Conservation (phyloP, 1,140 invertebrate species). For the Pantala flavescens region DNA sequence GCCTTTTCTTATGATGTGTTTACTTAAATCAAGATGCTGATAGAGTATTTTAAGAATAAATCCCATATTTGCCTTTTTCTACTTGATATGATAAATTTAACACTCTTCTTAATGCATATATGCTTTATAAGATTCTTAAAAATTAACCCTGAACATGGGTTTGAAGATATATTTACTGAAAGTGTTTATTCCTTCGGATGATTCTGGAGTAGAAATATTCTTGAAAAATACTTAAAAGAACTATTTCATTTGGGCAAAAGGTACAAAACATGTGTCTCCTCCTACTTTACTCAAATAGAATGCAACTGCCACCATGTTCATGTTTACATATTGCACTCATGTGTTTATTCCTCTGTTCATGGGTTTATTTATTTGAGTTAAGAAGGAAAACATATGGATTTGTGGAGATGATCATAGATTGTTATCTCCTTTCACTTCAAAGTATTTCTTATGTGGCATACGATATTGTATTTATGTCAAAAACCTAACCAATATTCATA, state of each 20-base stretch:
- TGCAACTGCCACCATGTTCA: background rate
- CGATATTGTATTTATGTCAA: background rate
- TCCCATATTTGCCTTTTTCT: background rate
- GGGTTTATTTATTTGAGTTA: background rate
- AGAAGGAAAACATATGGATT: background rate
- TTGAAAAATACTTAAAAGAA: background rate
- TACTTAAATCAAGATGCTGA: background rate
- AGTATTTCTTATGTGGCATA: conserved; percentile 1
- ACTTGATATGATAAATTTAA: background rate
- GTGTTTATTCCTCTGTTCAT: background rate
- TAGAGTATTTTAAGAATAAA: conserved; percentile 9
- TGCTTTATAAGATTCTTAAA: background rate
- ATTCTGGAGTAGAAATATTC: background rate
- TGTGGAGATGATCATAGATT: background rate
- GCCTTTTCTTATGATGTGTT: conserved; percentile 6
- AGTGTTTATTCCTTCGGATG: background rate
- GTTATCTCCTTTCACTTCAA: background rate
- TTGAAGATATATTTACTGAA: background rate
- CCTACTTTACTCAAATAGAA: background rate
- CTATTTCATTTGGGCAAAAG: background rate
- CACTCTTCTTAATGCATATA: background rate
- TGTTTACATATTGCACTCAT: background rate
- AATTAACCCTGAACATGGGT: conserved; percentile 1
- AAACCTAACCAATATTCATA: background rate
- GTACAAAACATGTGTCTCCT: background rate